phyloP scores from a whole-genome alignment of 2,797 vertebrate genomes.

The Alectoris magna region DNA sequence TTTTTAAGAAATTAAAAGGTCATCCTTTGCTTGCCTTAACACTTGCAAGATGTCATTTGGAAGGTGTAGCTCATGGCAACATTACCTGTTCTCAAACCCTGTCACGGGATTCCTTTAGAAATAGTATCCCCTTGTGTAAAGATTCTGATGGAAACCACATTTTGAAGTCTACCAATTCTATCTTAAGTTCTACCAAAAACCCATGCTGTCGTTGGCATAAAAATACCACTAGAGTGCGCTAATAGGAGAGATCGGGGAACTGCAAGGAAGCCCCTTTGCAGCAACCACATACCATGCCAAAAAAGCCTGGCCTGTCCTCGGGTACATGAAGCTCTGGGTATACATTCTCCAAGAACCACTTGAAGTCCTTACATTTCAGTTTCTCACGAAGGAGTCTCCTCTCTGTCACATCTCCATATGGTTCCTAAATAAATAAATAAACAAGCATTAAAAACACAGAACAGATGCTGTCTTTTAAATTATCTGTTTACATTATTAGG shows the following conservation, averaged over 20 bases:
- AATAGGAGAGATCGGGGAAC: background rate
- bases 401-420: constrained; percentile 93
- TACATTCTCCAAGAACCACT: constrained; percentile 93
- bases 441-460: background rate
- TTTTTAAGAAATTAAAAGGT: background rate
- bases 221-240: background rate
- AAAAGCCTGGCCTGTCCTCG: constrained; percentile 90
- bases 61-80: background rate
- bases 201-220: background rate
- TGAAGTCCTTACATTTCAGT: constrained; percentile 92
- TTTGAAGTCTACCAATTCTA: background rate
- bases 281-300: constrained; percentile 89
- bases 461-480: constrained; percentile 52
- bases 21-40: background rate
- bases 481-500: constrained; percentile 54
- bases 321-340: constrained; percentile 93
- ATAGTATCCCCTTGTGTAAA: background rate
- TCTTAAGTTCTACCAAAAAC: constrained; percentile 10
- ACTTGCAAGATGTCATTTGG: background rate
- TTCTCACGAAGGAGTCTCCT: constrained; percentile 85
- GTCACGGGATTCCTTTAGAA: background rate
- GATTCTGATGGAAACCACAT: background rate
- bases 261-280: background rate
- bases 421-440: constrained; percentile 81
- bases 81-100: background rate